Conservation (phyloP, 2,797 vertebrate species). For the Bryconaethiops microstoma region DNA sequence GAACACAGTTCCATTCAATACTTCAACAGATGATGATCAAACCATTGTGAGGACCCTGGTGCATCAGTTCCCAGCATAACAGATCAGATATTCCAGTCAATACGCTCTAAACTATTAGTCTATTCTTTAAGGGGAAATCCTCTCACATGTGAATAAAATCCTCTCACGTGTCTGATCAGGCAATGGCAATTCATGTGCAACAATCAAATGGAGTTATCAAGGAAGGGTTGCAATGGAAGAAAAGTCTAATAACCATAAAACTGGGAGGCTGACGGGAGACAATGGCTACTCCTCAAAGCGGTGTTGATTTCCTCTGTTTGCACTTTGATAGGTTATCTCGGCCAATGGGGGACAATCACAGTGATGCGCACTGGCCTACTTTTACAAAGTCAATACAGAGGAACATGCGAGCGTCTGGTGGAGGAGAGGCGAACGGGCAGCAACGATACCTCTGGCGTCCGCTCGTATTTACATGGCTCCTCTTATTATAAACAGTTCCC, state of each 20-base stretch:
- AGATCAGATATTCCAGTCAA: not conserved
- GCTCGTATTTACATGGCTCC: slow-evolving; percentile 63
- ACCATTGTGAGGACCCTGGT: not conserved
- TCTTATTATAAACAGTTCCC: slow-evolving; percentile 59
- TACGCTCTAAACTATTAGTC: slow-evolving; percentile 2
- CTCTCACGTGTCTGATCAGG: slow-evolving; percentile 4
- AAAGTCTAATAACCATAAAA: slow-evolving; percentile 32
- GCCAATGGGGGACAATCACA: slow-evolving; percentile 59
- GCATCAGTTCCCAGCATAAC: not conserved
- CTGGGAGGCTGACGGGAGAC: slow-evolving; percentile 17
- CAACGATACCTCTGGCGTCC: slow-evolving; percentile 54
- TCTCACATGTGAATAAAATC: slow-evolving; percentile 1
- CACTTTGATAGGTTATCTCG: slow-evolving; percentile 72
- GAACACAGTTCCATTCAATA: not conserved
- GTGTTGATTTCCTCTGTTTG: slow-evolving; percentile 74
- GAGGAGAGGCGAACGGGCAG: slow-evolving; percentile 60
- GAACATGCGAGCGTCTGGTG: slow-evolving; percentile 60
- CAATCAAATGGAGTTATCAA: slow-evolving; percentile 24
- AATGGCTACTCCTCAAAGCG: slow-evolving; percentile 39
- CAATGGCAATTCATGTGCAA: slow-evolving; percentile 8
- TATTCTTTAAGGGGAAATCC: not conserved
- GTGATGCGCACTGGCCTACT: slow-evolving; percentile 70
- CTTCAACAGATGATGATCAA: not conserved
- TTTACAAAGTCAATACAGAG: slow-evolving; percentile 71
- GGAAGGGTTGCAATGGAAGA: slow-evolving; percentile 29